Evolutionary conservation across 2,113 vertebrate species (phyloP).

Genomic region (Myiagra hebetior): DNA sequence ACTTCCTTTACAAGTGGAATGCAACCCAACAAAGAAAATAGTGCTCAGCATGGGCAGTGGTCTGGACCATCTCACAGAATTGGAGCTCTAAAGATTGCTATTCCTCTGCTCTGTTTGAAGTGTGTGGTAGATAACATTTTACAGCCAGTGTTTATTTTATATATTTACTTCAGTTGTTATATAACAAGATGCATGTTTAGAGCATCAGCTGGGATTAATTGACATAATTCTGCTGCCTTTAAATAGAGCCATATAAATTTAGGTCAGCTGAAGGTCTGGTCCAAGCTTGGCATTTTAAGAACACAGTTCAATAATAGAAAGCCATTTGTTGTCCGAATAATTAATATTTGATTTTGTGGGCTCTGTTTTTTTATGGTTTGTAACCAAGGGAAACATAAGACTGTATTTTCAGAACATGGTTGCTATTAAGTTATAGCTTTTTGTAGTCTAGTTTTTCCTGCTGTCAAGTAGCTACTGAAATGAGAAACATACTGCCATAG

Average conservation of each 20-base stretch:
- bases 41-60: background rate
- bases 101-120: background rate
- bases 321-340: slow-evolving; percentile 21
- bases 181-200: background rate
- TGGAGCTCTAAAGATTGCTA: background rate
- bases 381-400: background rate
- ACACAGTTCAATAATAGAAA: background rate
- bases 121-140: background rate
- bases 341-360: background rate
- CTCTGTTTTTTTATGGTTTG: background rate
- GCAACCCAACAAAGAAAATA: background rate
- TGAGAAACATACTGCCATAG: background rate
- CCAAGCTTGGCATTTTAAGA: slow-evolving; percentile 9
- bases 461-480: background rate
- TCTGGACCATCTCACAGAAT: background rate
- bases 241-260: slow-evolving; percentile 18
- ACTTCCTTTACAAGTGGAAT: background rate
- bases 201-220: slow-evolving; percentile 42
- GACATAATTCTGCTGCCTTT: slow-evolving; percentile 44
- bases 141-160: background rate
- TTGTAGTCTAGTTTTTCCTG: background rate
- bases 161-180: background rate
- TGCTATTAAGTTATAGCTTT: background rate
- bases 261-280: slow-evolving; percentile 31
- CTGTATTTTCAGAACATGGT: background rate